Evolutionary conservation across 2,888 invertebrate species (phyloP), one percentile per base, ranked within the genome.

Genomic region (Cyclophora punctaria): DNA sequence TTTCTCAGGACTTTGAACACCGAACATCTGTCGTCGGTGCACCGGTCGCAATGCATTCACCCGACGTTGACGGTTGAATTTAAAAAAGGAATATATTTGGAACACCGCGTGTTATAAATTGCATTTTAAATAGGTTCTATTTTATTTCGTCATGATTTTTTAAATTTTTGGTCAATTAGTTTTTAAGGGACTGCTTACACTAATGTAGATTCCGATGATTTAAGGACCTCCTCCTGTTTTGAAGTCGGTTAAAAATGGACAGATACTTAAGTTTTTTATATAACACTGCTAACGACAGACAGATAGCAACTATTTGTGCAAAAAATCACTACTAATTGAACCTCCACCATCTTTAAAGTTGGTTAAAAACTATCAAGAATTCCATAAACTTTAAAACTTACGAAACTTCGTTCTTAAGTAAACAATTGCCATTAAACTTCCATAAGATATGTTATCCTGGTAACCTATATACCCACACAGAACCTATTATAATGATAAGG

Each of bases 11-110:
- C 65, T 55, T 63, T 61, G 37, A 20, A 6, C 44, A 34, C 3
- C 34, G 44, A 7, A 68, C 80, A 82, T 71, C 82, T 81, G 82
- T 70, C 79, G 75, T 46, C 20, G 20, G 20, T 73, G 75, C 78
- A 77, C 69, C 74, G 73, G 72, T 58, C 65, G 66, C 71, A 73
- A 70, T 69, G 67, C 73, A 57, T 64, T 37, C 37, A 5, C 4
- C 20, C 20, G 20, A 20, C 20, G 60, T 64, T 55, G 73, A 69
- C 74, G 74, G 74, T 71, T 75, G 62, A 64, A 64, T 72, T 67
- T 70, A 55, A 59, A 66, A 60, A 47, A 56, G 63, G 57, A 62
- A 62, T 60, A 58, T 66, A 62, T 63, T 62, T 66, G 52, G 58
- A 59, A 59, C 63, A 50, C 43, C 55, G 20, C 20, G 20, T 20